Base-by-base conservation (phyloP, 2,113 vertebrate genomes). In the Urocynchramus pylzowi region DNA sequence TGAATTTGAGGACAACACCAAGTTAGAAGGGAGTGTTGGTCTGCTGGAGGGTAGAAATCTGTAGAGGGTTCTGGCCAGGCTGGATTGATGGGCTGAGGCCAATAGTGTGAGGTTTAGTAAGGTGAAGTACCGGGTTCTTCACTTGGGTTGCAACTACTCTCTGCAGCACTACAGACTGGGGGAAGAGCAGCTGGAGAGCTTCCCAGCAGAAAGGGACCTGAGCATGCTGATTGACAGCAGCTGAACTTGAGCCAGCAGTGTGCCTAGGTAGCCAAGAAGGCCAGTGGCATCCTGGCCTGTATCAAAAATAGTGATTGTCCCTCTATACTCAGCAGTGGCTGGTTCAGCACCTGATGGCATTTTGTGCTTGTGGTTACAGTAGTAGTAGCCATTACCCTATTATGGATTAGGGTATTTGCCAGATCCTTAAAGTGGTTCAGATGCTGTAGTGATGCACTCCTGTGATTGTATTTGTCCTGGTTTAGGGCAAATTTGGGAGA, bases 11-110 rank as follows among this genome's bases (percentile, higher is more conserved):
- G 28, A 26, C 2, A 4, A 24, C 16, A 30, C 45, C 4, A 16
- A 45, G 13, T 8, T 75, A 47, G 20, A 24, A 17, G 21, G 20
- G 7, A n/a, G 24, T 60, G 16, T 57, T 81, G 18, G 24, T 74
- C 61, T 82, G 33, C 39, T 75, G 28, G 6, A 67, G 28, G 8
- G 16, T 52, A 16, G 68, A 33, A 59, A 14, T 23, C 16, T 74
- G 22, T 21, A 44, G 59, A 74, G 18, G 44, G 22, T 50, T 74
- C 33, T 81, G 59, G 10, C n/a, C 28, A 17, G 33, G 27, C 37
- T 44, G 19, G 22, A 28, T 37, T 0, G 4, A 50, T 27, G 42
- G 26, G 15, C 37, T 0, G 1, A 73, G 59, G 27, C 86, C 26
- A 37, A 2, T 42, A 13, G 6, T 33, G 10, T 3, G 10, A 65